These are phyloP conservation scores for Harmothoe impar DNA, from an alignment of 2,888 invertebrate genomes.

Conservation along the genomic window DNA sequence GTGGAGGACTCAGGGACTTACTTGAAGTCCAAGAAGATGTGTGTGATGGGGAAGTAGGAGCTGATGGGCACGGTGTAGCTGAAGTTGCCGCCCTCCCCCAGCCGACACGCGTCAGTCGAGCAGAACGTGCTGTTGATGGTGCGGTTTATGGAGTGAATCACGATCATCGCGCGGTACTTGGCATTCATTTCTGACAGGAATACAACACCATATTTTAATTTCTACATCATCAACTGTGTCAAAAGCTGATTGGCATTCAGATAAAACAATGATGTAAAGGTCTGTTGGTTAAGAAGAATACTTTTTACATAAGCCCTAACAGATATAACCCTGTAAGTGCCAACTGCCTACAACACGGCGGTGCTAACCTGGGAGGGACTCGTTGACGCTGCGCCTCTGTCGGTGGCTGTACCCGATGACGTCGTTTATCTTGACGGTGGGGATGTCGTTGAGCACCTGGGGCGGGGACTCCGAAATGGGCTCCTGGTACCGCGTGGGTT, in stretches of 20 bases:
- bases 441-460: constrained; percentile 41
- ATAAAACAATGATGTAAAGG: too few relatives aligned
- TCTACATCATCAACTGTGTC: too few relatives aligned
- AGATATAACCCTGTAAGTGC: too few relatives aligned
- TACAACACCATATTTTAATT: neutral
- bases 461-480: constrained; percentile 30
- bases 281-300: too few relatives aligned
- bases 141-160: constrained; percentile 66
- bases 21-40: constrained; percentile 68
- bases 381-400: neutral
- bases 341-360: too few relatives aligned
- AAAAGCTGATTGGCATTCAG: too few relatives aligned
- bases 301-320: too few relatives aligned
- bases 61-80: constrained; percentile 68
- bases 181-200: neutral
- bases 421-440: constrained; percentile 28
- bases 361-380: neutral
- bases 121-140: constrained; percentile 69
- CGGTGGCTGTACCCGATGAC: neutral
- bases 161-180: constrained; percentile 34
- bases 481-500: constrained; percentile 28
- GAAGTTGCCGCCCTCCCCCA: constrained; percentile 69
- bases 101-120: constrained; percentile 66
- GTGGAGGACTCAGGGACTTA: too few relatives aligned
- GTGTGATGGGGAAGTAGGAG: constrained; percentile 65